phyloP scores from a whole-genome alignment of 2,113 vertebrate species.

The Ornithorhynchus anatinus region DNA sequence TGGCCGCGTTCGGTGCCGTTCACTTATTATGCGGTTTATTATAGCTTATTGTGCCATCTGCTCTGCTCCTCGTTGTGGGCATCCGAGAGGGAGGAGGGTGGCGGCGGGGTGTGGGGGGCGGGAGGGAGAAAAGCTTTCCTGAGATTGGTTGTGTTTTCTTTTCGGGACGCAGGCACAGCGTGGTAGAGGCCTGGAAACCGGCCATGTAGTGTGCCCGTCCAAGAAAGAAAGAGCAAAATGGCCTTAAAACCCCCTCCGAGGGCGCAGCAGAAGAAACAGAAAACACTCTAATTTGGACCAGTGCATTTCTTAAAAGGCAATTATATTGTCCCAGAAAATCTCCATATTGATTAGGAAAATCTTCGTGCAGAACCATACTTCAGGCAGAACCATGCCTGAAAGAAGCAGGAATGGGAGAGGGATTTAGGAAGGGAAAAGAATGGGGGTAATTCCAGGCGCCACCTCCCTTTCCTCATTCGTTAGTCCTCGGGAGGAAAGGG shows the following conservation, averaged over 20 bases:
- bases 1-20: conserved; percentile 30
- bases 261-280: not conserved
- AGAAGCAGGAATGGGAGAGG: not conserved
- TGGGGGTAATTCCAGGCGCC: no score
- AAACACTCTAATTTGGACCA: not conserved
- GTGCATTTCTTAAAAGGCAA: not conserved
- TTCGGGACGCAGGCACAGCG: not conserved
- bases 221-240: not conserved
- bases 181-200: not conserved
- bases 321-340: accelerated
- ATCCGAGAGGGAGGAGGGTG: not conserved
- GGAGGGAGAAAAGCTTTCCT: not conserved
- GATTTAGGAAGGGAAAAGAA: not conserved
- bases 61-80: conserved; percentile 9
- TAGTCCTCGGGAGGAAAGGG: no score
- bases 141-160: not conserved
- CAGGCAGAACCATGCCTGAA: no score
- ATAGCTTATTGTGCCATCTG: conserved; percentile 54
- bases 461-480: no score
- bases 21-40: conserved; percentile 40
- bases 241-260: not conserved
- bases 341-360: not conserved
- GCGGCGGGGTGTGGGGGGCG: conserved; percentile 6
- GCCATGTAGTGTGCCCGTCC: not conserved
- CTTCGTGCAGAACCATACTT: accelerated